phyloP scores from a whole-genome alignment of 2,797 vertebrate genomes.

The Tokudaia tokunoshimensis region DNA sequence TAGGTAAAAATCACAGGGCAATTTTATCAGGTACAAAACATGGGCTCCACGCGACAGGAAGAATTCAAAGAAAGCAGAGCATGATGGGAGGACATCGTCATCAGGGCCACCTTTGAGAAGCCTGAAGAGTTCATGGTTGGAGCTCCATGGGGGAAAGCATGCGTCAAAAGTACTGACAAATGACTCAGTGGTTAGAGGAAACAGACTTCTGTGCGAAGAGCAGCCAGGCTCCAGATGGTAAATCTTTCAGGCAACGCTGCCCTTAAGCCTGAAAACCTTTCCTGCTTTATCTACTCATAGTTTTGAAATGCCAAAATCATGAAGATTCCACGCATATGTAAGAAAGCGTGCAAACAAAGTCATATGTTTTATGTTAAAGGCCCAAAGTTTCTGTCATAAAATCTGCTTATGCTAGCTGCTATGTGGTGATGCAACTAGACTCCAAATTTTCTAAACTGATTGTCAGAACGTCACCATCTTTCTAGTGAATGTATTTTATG shows the following conservation, averaged over 20 bases:
- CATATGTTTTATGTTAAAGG: not conserved
- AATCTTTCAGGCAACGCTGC: not conserved
- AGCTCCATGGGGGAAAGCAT: not conserved
- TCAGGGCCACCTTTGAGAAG: not conserved
- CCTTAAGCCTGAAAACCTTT: not conserved
- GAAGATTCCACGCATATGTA: not conserved
- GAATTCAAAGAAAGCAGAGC: not conserved
- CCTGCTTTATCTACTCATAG: not conserved
- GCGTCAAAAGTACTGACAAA: not conserved
- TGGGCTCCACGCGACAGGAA: not conserved
- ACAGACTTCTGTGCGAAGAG: not conserved
- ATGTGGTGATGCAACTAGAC: not conserved
- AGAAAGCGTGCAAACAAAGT: not conserved
- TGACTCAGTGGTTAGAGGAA: not conserved
- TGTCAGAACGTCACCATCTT: not conserved
- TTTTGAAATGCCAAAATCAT: not conserved
- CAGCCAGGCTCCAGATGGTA: not conserved
- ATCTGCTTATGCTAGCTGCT: not conserved
- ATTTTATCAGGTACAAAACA: not conserved
- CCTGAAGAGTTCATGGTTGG: rapidly evolving
- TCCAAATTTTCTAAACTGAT: not conserved
- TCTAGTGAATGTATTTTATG: not conserved
- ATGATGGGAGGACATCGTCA: not conserved
- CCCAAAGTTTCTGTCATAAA: not conserved
- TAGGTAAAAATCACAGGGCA: not conserved